These are phyloP conservation scores for Dryocosmus kuriphilus DNA, from an alignment of 2,888 invertebrate genomes.

Conservation along the genomic window DNA sequence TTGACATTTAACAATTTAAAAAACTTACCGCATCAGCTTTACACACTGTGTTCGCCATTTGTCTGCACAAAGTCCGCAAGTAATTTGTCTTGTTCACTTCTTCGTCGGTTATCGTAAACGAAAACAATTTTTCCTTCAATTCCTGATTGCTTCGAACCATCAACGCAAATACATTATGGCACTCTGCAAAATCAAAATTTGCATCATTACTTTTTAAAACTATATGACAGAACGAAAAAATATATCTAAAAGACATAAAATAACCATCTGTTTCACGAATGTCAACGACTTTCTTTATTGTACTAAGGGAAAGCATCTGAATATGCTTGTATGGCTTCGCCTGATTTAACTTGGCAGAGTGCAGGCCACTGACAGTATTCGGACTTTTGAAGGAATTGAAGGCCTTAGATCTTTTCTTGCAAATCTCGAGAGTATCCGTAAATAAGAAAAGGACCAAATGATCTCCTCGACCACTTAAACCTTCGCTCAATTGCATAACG, in stretches of 20 bases:
- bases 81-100: slow-evolving; percentile 90
- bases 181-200: slow-evolving; percentile 81
- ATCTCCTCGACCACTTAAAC: slow-evolving; percentile 91
- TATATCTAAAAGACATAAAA: slow-evolving; percentile 18
- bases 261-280: slow-evolving; percentile 91
- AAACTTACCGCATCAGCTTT: slow-evolving; percentile 92
- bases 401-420: slow-evolving; percentile 89
- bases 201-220: slow-evolving; percentile 12
- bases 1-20: background rate
- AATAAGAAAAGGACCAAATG: slow-evolving; percentile 94
- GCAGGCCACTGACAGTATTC: slow-evolving; percentile 81
- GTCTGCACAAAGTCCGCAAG: slow-evolving; percentile 90
- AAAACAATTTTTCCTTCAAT: slow-evolving; percentile 91
- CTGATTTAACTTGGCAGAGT: slow-evolving; percentile 81
- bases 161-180: slow-evolving; percentile 93
- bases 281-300: slow-evolving; percentile 94
- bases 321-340: slow-evolving; percentile 95
- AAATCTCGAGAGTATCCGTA: slow-evolving; percentile 96
- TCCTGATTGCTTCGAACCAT: slow-evolving; percentile 92
- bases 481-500: slow-evolving; percentile 91
- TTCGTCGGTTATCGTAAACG: slow-evolving; percentile 91
- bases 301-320: slow-evolving; percentile 91
- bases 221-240: background rate
- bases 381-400: slow-evolving; percentile 86
- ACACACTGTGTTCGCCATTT: slow-evolving; percentile 95